Evolutionary conservation across 2,797 vertebrate species (phyloP).

Genomic region (Hyperoplus immaculatus): DNA sequence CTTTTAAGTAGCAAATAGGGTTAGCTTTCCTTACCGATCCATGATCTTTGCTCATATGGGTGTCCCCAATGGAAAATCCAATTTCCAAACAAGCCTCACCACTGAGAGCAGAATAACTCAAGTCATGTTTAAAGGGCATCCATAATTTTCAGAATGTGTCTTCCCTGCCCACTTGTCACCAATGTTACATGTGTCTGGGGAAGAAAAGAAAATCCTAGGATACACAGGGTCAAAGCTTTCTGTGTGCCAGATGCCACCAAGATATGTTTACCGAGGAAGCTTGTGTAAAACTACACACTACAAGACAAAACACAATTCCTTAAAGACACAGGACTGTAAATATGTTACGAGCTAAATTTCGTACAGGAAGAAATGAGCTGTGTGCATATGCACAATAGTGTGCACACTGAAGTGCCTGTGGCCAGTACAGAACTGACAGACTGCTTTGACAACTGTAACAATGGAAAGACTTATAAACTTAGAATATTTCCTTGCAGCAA

Average conservation of each 20-base stretch:
- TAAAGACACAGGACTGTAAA: constrained; percentile 32
- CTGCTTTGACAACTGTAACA: constrained; percentile 40
- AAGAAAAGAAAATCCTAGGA: background rate
- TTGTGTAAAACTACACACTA: constrained; percentile 15
- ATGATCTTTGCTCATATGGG: background rate
- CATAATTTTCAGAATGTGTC: constrained; percentile 13
- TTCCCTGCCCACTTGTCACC: constrained; percentile 8
- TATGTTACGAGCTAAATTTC: constrained; percentile 30
- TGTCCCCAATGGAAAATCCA: background rate
- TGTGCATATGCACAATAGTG: constrained; percentile 34
- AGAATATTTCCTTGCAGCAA: constrained; percentile 20
- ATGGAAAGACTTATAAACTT: constrained; percentile 19
- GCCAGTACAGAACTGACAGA: constrained; percentile 35
- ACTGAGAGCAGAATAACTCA: background rate
- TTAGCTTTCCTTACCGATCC: background rate
- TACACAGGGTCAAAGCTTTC: background rate
- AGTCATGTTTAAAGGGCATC: constrained; percentile 19
- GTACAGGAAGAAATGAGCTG: constrained; percentile 19
- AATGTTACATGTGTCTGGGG: background rate
- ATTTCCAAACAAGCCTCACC: background rate
- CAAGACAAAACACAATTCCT: constrained; percentile 18
- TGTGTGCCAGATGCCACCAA: constrained; percentile 16
- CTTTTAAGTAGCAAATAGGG: background rate
- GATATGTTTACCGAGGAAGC: constrained; percentile 4
- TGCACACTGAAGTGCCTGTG: constrained; percentile 49